Evolutionary conservation across 2,113 vertebrate genomes (phyloP).

Genomic region (Sphyrna mokarran): DNA sequence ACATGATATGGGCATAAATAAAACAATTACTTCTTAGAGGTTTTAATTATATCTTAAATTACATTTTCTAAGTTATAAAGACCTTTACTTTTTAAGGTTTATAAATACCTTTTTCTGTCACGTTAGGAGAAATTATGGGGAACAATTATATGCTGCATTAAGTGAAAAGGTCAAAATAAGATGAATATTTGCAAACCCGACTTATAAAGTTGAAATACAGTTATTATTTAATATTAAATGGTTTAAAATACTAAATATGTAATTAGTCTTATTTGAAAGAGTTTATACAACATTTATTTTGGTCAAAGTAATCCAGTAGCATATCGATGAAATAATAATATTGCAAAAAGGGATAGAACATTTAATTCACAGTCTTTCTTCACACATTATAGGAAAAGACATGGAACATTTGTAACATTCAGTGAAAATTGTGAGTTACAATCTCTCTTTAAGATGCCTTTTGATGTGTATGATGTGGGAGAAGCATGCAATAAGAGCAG

Average conservation of each 20-base stretch:
- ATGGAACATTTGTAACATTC: background rate
- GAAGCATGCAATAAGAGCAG: background rate
- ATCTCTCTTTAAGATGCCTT: background rate
- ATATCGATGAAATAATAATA: background rate
- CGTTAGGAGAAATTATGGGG: background rate
- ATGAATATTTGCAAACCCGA: background rate
- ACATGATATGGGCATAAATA: background rate
- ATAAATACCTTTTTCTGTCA: background rate
- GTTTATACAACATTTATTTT: background rate
- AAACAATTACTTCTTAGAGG: background rate
- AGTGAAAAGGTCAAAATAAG: background rate
- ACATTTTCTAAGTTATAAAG: background rate
- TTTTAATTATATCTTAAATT: background rate
- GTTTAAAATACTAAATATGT: background rate
- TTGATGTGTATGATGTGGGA: background rate
- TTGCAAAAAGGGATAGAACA: background rate
- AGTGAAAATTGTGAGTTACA: background rate
- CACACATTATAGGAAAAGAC: background rate
- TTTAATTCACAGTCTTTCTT: background rate
- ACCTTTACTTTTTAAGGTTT: background rate
- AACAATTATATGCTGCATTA: background rate
- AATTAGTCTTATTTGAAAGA: background rate
- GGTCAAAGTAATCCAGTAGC: background rate
- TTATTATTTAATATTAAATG: background rate
- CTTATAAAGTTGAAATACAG: background rate